These are phyloP conservation scores for Palythoa grandiflora DNA, from an alignment of 92 coral and sea anemone species.

Conservation along the genomic window DNA sequence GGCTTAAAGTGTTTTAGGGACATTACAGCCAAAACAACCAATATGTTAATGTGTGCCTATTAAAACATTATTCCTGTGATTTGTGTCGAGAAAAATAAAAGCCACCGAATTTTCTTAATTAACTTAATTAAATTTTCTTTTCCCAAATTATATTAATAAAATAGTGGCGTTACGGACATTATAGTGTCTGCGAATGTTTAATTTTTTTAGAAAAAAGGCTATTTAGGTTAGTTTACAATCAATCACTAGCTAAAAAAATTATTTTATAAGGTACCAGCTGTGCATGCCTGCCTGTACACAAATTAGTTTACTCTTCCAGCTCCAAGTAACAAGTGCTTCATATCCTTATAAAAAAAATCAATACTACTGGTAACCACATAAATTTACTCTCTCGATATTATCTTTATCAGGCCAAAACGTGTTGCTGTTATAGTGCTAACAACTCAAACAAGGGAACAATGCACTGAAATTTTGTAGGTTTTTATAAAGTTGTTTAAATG, in stretches of 20 bases:
- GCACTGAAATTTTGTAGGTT: neutral
- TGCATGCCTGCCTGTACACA: conserved; percentile 9
- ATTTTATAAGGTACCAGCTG: conserved; percentile 10
- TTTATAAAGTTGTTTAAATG: neutral
- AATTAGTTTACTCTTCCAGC: neutral
- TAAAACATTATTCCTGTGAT: conserved; percentile 15
- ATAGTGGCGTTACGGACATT: neutral
- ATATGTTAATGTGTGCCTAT: neutral
- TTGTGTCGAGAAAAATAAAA: neutral
- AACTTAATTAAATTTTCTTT: conserved; percentile 16
- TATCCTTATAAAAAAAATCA: no score
- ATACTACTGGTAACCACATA: neutral
- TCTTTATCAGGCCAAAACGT: neutral
- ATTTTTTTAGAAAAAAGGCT: neutral
- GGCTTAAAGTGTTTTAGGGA: neutral
- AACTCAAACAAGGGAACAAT: neutral
- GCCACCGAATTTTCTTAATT: neutral
- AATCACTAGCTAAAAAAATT: neutral
- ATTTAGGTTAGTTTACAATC: conserved; percentile 10
- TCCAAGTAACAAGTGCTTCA: neutral
- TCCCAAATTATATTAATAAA: neutral
- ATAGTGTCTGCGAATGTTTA: conserved; percentile 2
- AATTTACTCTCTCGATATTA: neutral
- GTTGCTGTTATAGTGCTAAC: neutral
- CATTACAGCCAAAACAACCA: conserved; percentile 8